Percentiles rank a stretch among this genome's conserved stretches.
These are phyloP conservation scores for Loripinus fragilis DNA, from an alignment of 2,888 invertebrate genomes.

Conservation along the genomic window DNA sequence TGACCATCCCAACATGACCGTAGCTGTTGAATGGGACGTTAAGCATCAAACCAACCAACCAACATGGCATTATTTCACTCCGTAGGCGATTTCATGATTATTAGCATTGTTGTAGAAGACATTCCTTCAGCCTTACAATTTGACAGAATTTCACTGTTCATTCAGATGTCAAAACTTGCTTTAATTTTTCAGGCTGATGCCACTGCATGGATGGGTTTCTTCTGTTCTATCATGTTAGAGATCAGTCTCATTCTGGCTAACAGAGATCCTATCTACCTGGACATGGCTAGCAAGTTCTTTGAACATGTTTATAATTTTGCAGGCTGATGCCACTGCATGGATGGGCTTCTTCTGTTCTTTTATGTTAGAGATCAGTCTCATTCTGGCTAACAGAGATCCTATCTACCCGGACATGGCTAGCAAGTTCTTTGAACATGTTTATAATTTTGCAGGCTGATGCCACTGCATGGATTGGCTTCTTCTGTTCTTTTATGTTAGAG, in stretches of 20 bases:
- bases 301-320: conserved; percentile 75
- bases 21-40: too few species aligned
- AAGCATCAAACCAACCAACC: too few species aligned
- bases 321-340: conserved; percentile 84
- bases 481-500: conserved; percentile 81
- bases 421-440: conserved; percentile 83
- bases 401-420: conserved; percentile 83
- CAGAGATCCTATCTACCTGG: conserved; percentile 80
- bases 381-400: conserved; percentile 78
- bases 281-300: conserved; percentile 83
- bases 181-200: conserved; percentile 81
- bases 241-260: conserved; percentile 81
- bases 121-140: too few species aligned
- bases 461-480: conserved; percentile 83
- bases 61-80: too few species aligned
- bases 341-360: conserved; percentile 82
- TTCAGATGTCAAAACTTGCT: too few species aligned
- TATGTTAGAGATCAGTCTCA: conserved; percentile 82
- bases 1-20: too few species aligned
- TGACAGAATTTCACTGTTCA: too few species aligned
- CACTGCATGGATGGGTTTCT: conserved; percentile 84
- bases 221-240: conserved; percentile 81
- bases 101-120: too few species aligned
- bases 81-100: too few species aligned
- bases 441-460: too few species aligned